phyloP scores from a whole-genome alignment of 1,140 invertebrate genomes.

The Drosophila nannoptera region DNA sequence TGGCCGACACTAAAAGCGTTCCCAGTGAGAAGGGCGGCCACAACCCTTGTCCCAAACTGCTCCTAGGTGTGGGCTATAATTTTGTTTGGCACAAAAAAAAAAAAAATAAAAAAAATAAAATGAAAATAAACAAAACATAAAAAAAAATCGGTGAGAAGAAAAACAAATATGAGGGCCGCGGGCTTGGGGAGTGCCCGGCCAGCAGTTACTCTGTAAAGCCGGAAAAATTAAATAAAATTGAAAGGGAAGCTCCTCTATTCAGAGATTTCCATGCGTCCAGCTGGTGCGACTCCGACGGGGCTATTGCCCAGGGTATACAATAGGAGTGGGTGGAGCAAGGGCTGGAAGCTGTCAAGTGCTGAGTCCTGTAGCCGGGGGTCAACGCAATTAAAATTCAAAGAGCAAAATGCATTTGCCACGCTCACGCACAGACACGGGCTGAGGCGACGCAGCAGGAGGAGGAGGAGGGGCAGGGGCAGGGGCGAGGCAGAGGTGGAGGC shows the following conservation, averaged over 20 bases:
- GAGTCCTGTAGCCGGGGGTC: conserved; percentile 22
- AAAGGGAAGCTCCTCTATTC: too few relatives aligned
- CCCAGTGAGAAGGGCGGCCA: conserved; percentile 38
- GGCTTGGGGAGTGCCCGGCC: too few relatives aligned
- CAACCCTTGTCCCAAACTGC: conserved; percentile 29
- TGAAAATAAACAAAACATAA: neutral
- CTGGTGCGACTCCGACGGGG: too few relatives aligned
- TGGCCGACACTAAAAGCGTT: conserved; percentile 62
- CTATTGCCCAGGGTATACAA: neutral
- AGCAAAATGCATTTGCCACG: conserved; percentile 63
- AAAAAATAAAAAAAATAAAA: conserved; percentile 1
- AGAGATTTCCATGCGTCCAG: too few relatives aligned
- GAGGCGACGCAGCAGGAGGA: too few relatives aligned
- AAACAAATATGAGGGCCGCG: too few relatives aligned
- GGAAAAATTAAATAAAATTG: too few relatives aligned
- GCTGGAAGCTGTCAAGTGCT: conserved; percentile 23
- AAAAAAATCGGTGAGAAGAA: neutral
- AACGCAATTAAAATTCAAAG: conserved; percentile 66
- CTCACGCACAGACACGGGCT: conserved; percentile 27
- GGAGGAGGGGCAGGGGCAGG: too few relatives aligned
- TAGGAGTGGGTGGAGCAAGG: neutral
- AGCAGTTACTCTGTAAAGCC: too few relatives aligned
- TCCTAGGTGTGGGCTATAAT: conserved; percentile 2
- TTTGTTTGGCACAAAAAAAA: conserved; percentile 17
- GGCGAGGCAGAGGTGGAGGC: too few relatives aligned